Evolutionary conservation across 2,113 vertebrate species (phyloP).

Genomic region (Scomber japonicus): DNA sequence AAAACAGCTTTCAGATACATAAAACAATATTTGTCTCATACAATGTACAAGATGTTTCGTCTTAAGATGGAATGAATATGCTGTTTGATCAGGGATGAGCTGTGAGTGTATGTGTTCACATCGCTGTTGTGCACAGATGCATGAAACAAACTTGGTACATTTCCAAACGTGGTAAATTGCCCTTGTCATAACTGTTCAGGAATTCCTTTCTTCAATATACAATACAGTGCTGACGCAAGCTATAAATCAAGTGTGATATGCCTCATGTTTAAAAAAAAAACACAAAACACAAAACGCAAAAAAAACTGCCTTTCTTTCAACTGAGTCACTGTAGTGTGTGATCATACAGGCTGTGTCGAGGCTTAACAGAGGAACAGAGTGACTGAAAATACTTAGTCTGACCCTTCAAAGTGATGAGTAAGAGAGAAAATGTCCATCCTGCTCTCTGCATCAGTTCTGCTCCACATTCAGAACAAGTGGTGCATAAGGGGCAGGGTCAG

Average conservation of each 20-base stretch:
- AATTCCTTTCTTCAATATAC: constrained; percentile 69
- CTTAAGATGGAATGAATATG: constrained; percentile 45
- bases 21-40: constrained; percentile 19
- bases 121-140: constrained; percentile 31
- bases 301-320: constrained; percentile 48
- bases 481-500: constrained; percentile 35
- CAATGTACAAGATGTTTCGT: constrained; percentile 20
- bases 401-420: constrained; percentile 64
- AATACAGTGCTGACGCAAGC: constrained; percentile 42
- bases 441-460: constrained; percentile 30
- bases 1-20: constrained; percentile 23
- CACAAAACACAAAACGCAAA: not conserved
- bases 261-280: constrained; percentile 20
- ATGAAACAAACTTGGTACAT: constrained; percentile 60
- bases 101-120: constrained; percentile 1
- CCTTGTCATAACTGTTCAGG: constrained; percentile 77
- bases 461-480: constrained; percentile 43
- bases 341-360: constrained; percentile 57
- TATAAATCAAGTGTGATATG: constrained; percentile 67
- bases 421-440: constrained; percentile 43
- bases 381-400: constrained; percentile 53
- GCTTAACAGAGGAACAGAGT: constrained; percentile 33
- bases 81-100: constrained; percentile 53
- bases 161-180: constrained; percentile 71
- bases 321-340: constrained; percentile 40